These are phyloP conservation scores for Alosa alosa DNA, from an alignment of 2,113 vertebrate species.

Conservation along the genomic window DNA sequence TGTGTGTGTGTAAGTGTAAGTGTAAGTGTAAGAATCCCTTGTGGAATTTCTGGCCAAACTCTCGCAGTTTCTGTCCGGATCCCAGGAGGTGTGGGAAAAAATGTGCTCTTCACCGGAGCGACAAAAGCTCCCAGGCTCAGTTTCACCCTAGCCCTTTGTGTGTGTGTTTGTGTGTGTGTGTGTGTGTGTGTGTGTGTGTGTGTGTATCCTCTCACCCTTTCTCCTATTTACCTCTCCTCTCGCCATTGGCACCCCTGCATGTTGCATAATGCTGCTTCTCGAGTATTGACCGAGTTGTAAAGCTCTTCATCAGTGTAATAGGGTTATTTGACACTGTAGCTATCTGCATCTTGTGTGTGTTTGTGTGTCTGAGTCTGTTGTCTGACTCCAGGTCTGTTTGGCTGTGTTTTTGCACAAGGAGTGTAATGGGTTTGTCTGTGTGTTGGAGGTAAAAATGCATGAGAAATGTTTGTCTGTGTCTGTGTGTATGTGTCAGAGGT, in stretches of 20 bases:
- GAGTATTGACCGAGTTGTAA: background rate
- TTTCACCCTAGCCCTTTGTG: slow-evolving; percentile 27
- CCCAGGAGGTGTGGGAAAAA: slow-evolving; percentile 32
- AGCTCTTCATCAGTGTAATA: slow-evolving; percentile 4
- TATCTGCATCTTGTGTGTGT: background rate
- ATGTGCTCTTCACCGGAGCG: slow-evolving; percentile 7
- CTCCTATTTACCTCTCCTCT: background rate
- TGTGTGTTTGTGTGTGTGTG: slow-evolving; percentile 16
- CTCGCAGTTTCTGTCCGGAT: slow-evolving; percentile 15
- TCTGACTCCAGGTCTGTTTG: background rate
- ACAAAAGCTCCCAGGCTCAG: slow-evolving; percentile 29
- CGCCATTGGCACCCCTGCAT: background rate
- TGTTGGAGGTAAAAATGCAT: background rate
- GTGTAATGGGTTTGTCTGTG: background rate
- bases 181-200: slow-evolving; percentile 9
- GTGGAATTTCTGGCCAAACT: slow-evolving; percentile 18
- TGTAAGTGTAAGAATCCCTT: background rate
- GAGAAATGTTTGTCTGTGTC: background rate
- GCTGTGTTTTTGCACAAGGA: background rate
- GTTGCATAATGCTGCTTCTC: slow-evolving; percentile 29
- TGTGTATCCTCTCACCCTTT: background rate
- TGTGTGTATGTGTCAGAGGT: background rate
- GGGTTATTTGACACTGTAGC: background rate
- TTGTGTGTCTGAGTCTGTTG: background rate
- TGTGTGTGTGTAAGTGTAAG: background rate